These are phyloP conservation scores for Hapalemur alaotrensis DNA, from an alignment of 2,797 vertebrate species.

Conservation along the genomic window DNA sequence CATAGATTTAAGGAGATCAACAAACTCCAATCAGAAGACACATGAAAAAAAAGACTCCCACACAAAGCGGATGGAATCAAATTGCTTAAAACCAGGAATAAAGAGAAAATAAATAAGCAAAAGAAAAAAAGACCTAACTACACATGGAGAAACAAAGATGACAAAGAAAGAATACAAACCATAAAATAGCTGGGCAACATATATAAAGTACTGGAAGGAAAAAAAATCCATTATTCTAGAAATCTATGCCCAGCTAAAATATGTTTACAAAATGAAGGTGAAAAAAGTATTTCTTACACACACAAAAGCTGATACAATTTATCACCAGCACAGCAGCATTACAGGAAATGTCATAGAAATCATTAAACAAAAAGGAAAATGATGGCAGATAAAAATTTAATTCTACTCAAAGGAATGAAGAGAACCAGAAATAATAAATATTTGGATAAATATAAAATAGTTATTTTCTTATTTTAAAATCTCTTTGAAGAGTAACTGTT, in stretches of 20 bases:
- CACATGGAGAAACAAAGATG: not conserved
- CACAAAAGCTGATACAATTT: not conserved
- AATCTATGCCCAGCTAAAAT: not conserved
- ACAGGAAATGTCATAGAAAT: not conserved
- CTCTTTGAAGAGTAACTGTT: not conserved
- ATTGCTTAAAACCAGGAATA: not conserved
- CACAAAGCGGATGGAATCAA: not conserved
- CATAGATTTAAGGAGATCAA: not conserved
- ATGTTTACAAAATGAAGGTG: not conserved
- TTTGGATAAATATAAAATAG: not conserved
- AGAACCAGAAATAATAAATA: not conserved
- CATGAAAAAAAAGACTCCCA: not conserved
- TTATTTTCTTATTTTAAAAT: not conserved
- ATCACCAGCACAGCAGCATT: not conserved
- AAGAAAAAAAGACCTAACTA: not conserved
- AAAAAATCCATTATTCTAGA: not conserved
- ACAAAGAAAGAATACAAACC: not conserved
- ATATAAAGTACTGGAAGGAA: not conserved
- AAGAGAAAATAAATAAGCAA: not conserved
- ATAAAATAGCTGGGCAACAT: not conserved
- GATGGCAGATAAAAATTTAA: not conserved
- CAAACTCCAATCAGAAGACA: not conserved
- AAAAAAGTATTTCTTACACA: not conserved
- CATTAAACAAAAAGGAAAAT: not conserved
- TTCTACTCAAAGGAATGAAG: not conserved